A percentile compares a stretch with the other conserved stretches of the same genome.
phyloP scores from a whole-genome alignment of 2,797 vertebrate genomes.

The Nyctibius grandis region DNA sequence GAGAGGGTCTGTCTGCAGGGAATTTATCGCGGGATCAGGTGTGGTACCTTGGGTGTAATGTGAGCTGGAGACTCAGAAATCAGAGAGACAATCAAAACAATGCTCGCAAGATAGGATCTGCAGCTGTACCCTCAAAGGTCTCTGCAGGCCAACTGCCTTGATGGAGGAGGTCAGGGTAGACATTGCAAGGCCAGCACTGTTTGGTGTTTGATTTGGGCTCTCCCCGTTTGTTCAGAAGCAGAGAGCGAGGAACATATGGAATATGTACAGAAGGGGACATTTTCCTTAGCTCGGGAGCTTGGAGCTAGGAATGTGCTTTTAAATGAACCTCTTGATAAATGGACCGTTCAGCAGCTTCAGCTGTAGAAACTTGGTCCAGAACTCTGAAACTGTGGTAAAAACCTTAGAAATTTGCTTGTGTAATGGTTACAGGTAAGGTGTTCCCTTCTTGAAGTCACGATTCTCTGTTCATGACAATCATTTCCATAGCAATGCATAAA shows the following conservation, averaged over 20 bases:
- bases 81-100: accelerated
- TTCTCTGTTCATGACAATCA: not conserved
- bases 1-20: not conserved
- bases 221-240: not conserved
- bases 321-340: not conserved
- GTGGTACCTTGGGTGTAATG: not conserved
- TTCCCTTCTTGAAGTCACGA: not conserved
- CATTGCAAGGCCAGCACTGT: not conserved
- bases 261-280: not conserved
- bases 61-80: not conserved
- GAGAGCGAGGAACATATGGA: accelerated
- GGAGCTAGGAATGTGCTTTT: not conserved
- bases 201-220: not conserved
- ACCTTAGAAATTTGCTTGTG: not conserved
- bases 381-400: not conserved
- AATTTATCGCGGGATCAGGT: not conserved
- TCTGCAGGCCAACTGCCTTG: not conserved
- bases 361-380: not conserved
- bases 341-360: not conserved
- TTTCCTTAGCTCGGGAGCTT: not conserved
- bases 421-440: not conserved
- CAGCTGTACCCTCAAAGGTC: not conserved
- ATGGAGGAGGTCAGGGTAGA: not conserved
- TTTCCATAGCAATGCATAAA: not conserved
- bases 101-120: not conserved